Evolutionary conservation across 2,113 vertebrate species (phyloP).

Genomic region (Percina caprodes): DNA sequence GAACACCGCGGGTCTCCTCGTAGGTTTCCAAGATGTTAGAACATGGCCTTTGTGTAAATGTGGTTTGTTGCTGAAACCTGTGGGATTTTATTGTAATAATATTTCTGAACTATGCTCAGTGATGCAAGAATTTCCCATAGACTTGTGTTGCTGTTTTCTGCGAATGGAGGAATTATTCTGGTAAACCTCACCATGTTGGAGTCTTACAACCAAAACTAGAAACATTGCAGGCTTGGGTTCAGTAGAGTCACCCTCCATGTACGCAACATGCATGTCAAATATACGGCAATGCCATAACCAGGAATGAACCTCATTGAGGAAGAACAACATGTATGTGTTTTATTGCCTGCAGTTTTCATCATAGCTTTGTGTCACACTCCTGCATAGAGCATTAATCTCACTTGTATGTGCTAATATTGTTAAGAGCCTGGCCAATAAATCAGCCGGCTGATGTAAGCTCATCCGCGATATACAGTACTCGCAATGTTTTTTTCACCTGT

Average conservation of each 20-base stretch:
- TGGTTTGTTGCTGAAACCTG: conserved; percentile 3
- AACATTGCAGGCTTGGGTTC: background rate
- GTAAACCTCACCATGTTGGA: background rate
- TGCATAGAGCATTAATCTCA: background rate
- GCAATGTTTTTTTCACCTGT: background rate
- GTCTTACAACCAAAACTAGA: background rate
- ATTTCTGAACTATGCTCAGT: conserved; percentile 17
- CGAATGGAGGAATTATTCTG: background rate
- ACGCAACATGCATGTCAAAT: background rate
- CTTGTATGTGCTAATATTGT: background rate
- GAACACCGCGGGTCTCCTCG: no score
- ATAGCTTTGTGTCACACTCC: background rate
- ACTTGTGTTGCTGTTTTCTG: conserved; percentile 6
- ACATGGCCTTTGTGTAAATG: background rate
- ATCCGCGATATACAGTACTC: no score
- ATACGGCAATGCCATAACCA: background rate
- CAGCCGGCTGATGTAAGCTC: background rate
- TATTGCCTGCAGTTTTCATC: background rate
- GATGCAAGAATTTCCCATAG: conserved; percentile 26
- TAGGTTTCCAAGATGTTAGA: background rate
- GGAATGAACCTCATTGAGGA: background rate
- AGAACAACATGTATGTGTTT: background rate
- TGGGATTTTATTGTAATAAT: conserved; percentile 15
- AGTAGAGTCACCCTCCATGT: background rate
- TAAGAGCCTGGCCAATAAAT: background rate